Evolutionary conservation across 2,797 vertebrate species (phyloP), one percentile per base, ranked within the genome.

Genomic region (Enoplosus armatus): DNA sequence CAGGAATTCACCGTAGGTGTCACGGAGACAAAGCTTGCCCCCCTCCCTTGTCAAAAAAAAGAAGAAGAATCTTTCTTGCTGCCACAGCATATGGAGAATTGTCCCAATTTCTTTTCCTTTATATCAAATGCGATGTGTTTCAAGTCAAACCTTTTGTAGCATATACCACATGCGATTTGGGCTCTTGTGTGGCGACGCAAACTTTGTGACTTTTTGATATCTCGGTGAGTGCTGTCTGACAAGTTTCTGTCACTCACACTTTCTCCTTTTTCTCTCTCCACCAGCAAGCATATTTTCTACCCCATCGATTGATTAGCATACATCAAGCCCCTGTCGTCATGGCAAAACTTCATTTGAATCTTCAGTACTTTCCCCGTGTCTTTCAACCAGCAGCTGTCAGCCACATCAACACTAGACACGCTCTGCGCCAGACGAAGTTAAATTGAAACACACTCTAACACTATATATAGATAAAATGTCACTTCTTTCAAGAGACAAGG

Each of bases 391-490:
- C 93, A 94, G 92, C 94, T 95, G 94, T 95, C 95, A 95, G 86
- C 83, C 92, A 91, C 92, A 92, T 95, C 94, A 94, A 89, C 87
- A 29, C 77, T 37, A 88, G 85, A 90, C 89, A 65, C 80, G 85
- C 86, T 91, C 87, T 2, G 77, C 63, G 77, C 85, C 81, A 91
- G 90, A 90, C 85, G 75, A 88, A 94, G 93, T 94, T 93, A 92
- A 95, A 94, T 91, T 86, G 90, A 91, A 93, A 93, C 90, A 75
- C 92, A 90, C 90, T 93, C 93, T 82, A 90, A 90, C 89, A 90
- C 94, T 95, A 95, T 94, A 95, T 95, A 92, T 94, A 95, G 95
- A 94, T 93, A 93, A 95, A 91, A 92, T 94, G 94, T 94, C 94
- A 92, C 85, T 91, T 85, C 90, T 90, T 93, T 93, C 90, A 93